Evolutionary conservation across 2,888 invertebrate genomes (phyloP), one percentile per base, ranked within the genome.

Genomic region (Agapetus fuscipes): DNA sequence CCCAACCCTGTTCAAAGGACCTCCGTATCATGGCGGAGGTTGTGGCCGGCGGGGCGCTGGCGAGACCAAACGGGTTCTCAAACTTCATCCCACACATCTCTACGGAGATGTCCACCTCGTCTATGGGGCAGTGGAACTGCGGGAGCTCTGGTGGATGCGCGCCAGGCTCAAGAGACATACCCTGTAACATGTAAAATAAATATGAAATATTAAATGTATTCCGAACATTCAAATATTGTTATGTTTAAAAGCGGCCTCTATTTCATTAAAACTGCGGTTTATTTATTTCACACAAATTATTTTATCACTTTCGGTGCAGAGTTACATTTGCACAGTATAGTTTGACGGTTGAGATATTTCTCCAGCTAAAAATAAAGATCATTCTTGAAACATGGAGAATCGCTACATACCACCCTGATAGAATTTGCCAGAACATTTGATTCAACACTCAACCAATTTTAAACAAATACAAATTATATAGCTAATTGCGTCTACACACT

Each of bases 1-100:
- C 88, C 98, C 98, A 98, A 1, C 97, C 97, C 50, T 90, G 88
- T 58, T 93, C 81, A 58, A 97, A 98, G 11, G 88, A 85, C 46
- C 97, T 71, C 3, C 97, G 71, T 32, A 97, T 94, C 96, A 98
- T 98, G 0, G 93, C 80, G 3, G 88, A 77, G 41, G 84, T 83
- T 2, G 97, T 98, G 4, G 94, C 89, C 3, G 97, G 97, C 1
- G 96, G 93, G 0, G 98, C 97, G 36, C 94, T 95, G 2, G 97
- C 98, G 45, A 98, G 64, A 0, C 98, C 97, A 56, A 95, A 97
- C 0, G 97, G 97, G 66, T 97, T 97, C 60, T 86, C 83, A 57
- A 98, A 98, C 56, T 78, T 83, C 3, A 97, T 69, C 0, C 95
- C 95, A 59, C 95, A 96, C 55, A 97, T 74, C 52, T 91, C 85